Evolutionary conservation across 2,797 vertebrate genomes (phyloP).

Genomic region (Danio kyathit): DNA sequence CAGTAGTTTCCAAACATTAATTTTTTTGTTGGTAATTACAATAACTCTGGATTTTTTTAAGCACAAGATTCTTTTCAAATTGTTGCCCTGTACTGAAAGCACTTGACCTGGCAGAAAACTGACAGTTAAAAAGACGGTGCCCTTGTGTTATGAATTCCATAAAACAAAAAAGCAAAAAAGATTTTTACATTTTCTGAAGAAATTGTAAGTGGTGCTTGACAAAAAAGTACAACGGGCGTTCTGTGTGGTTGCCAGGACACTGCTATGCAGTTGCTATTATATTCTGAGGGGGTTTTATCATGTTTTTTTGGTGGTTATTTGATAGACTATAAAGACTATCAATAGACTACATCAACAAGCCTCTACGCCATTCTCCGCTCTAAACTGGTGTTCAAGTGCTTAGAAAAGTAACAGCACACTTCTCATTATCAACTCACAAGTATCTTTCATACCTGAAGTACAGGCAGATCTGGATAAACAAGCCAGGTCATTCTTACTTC

Average conservation of each 20-base stretch:
- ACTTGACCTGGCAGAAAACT: background rate
- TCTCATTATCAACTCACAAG: background rate
- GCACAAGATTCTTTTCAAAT: background rate
- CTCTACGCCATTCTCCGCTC: background rate
- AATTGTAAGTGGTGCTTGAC: slow-evolving; percentile 3
- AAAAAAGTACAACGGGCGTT: background rate
- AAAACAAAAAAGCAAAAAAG: background rate
- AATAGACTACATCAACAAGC: background rate
- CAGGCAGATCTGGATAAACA: background rate
- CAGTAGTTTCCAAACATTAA: background rate
- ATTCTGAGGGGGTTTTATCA: background rate
- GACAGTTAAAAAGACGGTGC: background rate
- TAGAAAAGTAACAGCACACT: background rate
- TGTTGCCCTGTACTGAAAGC: background rate
- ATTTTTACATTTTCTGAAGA: background rate
- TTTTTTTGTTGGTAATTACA: background rate
- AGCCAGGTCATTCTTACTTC: no score
- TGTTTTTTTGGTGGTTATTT: background rate
- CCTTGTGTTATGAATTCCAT: background rate
- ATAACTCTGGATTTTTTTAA: background rate
- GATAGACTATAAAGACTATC: no score
- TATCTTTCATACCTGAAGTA: background rate
- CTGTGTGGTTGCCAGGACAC: background rate
- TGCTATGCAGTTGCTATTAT: slow-evolving; percentile 16
- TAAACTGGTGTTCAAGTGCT: background rate